Percentiles rank a stretch among this genome's conserved stretches.
Conservation (phyloP, 2,113 vertebrate species). For the Nothocercus julius region DNA sequence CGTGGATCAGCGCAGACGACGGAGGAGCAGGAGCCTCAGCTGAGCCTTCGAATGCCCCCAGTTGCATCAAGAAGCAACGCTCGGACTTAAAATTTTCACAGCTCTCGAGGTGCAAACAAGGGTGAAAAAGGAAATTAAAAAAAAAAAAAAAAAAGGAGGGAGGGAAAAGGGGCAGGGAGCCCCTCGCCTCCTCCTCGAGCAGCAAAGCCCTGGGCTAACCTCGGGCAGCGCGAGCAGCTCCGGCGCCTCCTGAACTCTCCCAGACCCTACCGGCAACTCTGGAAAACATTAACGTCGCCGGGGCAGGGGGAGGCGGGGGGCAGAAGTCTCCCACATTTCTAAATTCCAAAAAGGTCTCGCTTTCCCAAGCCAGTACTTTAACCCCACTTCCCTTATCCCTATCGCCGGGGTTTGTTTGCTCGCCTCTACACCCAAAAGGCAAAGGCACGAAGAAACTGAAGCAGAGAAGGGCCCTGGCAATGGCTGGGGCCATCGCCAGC, state of each 20-base stretch:
- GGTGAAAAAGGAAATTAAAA: too few species aligned
- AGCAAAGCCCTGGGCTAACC: constrained; percentile 5
- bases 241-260: neutral
- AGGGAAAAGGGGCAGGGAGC: neutral
- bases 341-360: neutral
- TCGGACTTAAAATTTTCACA: neutral
- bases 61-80: fast-evolving
- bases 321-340: neutral
- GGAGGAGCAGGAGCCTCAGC: fast-evolving
- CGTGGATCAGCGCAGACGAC: fast-evolving
- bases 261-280: constrained; percentile 2
- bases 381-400: neutral
- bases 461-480: fast-evolving
- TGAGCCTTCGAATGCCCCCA: neutral
- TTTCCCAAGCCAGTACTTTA: constrained; percentile 23
- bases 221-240: neutral
- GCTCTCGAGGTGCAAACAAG: neutral
- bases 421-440: neutral
- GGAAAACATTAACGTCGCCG: constrained; percentile 17
- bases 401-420: neutral
- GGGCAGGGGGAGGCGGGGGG: neutral
- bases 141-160: too few species aligned
- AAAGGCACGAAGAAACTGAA: neutral
- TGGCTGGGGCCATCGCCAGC: fast-evolving
- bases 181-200: neutral